These are phyloP conservation scores for Pogona vitticeps DNA, from an alignment of 2,113 vertebrate species.

Conservation along the genomic window DNA sequence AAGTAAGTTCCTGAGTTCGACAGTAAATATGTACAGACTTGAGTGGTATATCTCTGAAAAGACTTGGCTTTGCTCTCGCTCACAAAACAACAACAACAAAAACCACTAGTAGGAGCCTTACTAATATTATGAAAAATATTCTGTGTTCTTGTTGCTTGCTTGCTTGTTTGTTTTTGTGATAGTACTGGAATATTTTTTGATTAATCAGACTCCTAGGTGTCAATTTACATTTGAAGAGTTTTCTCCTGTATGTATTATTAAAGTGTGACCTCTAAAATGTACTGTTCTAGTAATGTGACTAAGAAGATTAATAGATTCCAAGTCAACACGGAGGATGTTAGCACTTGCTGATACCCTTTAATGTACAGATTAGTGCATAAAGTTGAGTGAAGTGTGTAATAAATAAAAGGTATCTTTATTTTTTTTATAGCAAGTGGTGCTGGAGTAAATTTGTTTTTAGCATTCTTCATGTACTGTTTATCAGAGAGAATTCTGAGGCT, in stretches of 20 bases:
- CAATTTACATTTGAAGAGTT: not conserved
- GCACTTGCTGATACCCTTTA: not conserved
- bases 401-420: not conserved
- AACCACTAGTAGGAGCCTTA: no score
- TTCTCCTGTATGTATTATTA: not conserved
- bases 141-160: not conserved
- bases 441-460: not conserved
- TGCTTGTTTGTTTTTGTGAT: not conserved
- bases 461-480: fast-evolving
- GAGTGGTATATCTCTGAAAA: no score
- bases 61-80: conserved; percentile 26
- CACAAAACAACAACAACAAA: no score
- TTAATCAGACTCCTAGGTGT: not conserved
- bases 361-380: not conserved
- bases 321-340: not conserved
- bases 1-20: not conserved
- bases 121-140: not conserved
- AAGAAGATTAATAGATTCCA: not conserved
- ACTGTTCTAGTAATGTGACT: not conserved
- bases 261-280: conserved; percentile 3
- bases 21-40: not conserved
- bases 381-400: not conserved
- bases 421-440: not conserved
- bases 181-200: not conserved
- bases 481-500: conserved; percentile 30